Conservation (phyloP, 2,113 vertebrate genomes). For the Callorhinus ursinus region DNA sequence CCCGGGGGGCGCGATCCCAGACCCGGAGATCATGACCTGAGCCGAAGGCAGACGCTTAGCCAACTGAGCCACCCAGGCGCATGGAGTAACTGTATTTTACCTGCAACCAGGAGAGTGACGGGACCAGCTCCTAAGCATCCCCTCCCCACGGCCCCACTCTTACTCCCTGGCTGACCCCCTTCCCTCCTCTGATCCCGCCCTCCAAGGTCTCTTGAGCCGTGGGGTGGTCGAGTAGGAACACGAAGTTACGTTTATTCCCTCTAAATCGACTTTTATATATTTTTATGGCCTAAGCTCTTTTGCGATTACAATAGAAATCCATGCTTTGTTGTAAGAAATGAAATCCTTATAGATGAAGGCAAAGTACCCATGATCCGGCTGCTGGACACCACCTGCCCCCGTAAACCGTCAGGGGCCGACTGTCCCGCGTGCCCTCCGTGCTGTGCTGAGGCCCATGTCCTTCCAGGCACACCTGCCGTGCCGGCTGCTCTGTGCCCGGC, state of each 20-base stretch:
- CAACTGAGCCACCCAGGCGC: rapidly evolving
- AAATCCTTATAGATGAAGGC: neutral
- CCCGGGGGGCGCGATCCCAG: neutral
- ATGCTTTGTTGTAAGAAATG: neutral
- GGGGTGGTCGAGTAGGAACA: neutral
- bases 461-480: rapidly evolving
- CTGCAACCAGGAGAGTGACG: neutral
- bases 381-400: rapidly evolving
- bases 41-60: neutral
- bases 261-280: neutral
- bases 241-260: neutral
- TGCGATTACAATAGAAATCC: neutral
- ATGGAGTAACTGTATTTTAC: too few species aligned
- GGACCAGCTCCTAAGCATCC: rapidly evolving
- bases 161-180: neutral
- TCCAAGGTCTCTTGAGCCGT: neutral
- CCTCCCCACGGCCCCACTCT: neutral
- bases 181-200: neutral
- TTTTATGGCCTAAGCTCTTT: neutral
- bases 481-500: rapidly evolving
- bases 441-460: rapidly evolving
- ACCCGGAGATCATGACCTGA: neutral
- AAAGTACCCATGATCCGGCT: rapidly evolving
- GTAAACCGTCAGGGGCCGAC: rapidly evolving
- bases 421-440: rapidly evolving